Conservation (phyloP, 2,888 invertebrate species). For the Glyphotaelius pellucidus region DNA sequence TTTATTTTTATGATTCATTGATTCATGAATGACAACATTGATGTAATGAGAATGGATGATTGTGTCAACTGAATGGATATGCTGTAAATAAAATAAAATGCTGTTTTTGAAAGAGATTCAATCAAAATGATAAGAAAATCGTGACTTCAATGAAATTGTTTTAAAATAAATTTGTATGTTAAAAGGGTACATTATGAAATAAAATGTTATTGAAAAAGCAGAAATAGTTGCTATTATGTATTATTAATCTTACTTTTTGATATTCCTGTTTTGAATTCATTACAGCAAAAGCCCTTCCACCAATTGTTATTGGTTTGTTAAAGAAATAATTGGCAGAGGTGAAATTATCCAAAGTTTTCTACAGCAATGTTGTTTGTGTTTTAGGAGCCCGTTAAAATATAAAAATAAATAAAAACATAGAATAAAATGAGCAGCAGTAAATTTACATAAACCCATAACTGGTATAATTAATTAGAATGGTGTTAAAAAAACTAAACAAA, state of each 20-base stretch:
- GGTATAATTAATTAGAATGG: not conserved
- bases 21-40: not conserved
- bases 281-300: conserved; percentile 16
- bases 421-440: not conserved
- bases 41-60: not conserved
- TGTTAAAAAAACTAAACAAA: not conserved
- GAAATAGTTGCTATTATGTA: not conserved
- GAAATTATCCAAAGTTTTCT: conserved; percentile 22
- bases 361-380: not conserved
- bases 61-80: not conserved
- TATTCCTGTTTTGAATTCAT: conserved; percentile 25
- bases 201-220: not conserved
- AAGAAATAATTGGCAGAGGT: not conserved
- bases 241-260: conserved; percentile 36
- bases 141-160: not conserved
- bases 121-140: too few species aligned
- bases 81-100: not conserved
- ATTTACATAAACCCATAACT: not conserved
- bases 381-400: conserved; percentile 48
- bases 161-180: not conserved
- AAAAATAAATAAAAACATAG: conserved; percentile 34
- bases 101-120: too few species aligned
- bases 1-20: not conserved
- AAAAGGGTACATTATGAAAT: not conserved
- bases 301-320: conserved; percentile 36